These are phyloP conservation scores for Stictocephala bisonia DNA, from an alignment of 2,888 invertebrate genomes.

Conservation along the genomic window DNA sequence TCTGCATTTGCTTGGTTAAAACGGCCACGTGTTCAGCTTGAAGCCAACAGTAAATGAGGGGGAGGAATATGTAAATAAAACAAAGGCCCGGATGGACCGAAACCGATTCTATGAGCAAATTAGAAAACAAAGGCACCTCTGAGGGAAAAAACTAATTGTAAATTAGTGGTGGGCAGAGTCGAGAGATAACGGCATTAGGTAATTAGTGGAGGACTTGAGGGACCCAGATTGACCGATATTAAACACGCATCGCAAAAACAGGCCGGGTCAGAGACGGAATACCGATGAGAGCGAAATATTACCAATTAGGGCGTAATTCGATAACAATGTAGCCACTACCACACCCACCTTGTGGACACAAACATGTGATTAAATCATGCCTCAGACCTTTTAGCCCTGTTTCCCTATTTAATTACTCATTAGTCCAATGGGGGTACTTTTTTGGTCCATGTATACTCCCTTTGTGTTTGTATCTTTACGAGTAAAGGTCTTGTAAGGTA, in stretches of 20 bases:
- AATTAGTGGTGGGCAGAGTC: constrained; percentile 35
- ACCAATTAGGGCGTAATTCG: constrained; percentile 33
- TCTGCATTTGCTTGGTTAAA: no score
- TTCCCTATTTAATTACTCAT: constrained; percentile 33
- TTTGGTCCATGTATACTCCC: constrained; percentile 5
- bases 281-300: constrained; percentile 38
- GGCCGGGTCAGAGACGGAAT: constrained; percentile 17
- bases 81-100: neutral
- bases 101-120: constrained; percentile 28
- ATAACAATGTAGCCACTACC: constrained; percentile 26
- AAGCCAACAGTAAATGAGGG: no score
- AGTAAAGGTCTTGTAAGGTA: constrained; percentile 26
- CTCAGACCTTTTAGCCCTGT: constrained; percentile 25
- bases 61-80: neutral
- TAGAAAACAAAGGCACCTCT: constrained; percentile 36
- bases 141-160: constrained; percentile 39
- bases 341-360: constrained; percentile 27
- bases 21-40: no score
- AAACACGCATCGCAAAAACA: constrained; percentile 33
- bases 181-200: constrained; percentile 33
- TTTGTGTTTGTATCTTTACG: constrained; percentile 8
- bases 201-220: constrained; percentile 35
- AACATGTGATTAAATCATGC: constrained; percentile 30
- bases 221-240: constrained; percentile 33
- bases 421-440: constrained; percentile 33